A percentile compares a stretch with the other conserved stretches of the same genome.
These are phyloP conservation scores for Microcebus tavaratra DNA, from an alignment of 2,113 vertebrate species.

Conservation along the genomic window DNA sequence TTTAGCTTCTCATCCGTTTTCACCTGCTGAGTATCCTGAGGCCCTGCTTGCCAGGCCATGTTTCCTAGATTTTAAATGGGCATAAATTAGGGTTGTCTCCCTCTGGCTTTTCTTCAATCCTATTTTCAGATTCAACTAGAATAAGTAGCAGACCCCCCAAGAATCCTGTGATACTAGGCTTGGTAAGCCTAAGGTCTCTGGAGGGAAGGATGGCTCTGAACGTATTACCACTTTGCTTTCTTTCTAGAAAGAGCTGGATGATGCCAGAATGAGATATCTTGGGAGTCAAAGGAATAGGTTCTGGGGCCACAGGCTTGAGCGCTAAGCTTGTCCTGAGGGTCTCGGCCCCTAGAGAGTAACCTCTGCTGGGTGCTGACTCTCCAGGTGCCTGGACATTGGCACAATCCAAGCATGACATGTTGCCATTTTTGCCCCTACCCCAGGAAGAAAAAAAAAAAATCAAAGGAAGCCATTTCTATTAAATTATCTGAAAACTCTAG, in stretches of 20 bases:
- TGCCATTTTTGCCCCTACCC: background rate
- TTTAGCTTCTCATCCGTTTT: background rate
- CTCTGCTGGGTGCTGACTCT: background rate
- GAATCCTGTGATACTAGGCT: background rate
- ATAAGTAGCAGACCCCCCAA: background rate
- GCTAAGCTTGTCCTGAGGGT: background rate
- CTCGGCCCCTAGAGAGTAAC: background rate
- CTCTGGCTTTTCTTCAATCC: background rate
- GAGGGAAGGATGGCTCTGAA: background rate
- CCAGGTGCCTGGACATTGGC: background rate
- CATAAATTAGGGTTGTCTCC: background rate
- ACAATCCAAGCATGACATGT: background rate
- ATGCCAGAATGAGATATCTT: background rate
- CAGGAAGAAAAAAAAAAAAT: background rate
- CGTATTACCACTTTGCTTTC: background rate
- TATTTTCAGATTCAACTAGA: background rate
- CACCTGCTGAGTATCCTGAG: background rate
- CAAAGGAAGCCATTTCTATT: background rate
- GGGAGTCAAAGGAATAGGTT: background rate
- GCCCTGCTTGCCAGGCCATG: background rate
- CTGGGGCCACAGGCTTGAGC: background rate
- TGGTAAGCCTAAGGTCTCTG: background rate
- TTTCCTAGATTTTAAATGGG: background rate
- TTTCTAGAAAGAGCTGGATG: background rate
- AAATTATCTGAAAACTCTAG: background rate